Evolutionary conservation across 2,888 invertebrate genomes (phyloP).

Genomic region (Merodon equestris): DNA sequence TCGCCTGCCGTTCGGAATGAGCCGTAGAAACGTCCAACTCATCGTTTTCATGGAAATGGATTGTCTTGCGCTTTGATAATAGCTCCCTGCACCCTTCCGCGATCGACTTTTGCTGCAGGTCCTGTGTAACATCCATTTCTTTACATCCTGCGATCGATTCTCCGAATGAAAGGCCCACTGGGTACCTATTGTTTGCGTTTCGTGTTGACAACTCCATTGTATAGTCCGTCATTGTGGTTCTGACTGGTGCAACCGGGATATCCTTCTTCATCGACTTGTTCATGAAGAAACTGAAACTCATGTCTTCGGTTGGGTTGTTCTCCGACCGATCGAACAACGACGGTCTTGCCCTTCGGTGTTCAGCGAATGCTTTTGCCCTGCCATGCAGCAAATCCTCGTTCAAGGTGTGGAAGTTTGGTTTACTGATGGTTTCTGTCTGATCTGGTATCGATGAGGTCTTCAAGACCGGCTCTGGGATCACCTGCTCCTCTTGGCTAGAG

Average conservation of each 20-base stretch:
- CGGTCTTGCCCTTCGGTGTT: slow-evolving; percentile 4
- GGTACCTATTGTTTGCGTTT: slow-evolving; percentile 4
- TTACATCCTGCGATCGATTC: background rate
- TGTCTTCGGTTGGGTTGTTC: background rate
- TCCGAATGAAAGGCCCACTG: slow-evolving; percentile 2
- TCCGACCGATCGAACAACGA: slow-evolving; percentile 20
- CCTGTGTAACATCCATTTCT: too few relatives aligned
- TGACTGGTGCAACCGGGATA: background rate
- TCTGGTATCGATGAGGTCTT: too few relatives aligned
- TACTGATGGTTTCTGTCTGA: too few relatives aligned
- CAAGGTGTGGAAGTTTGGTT: slow-evolving; percentile 5
- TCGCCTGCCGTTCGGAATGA: background rate
- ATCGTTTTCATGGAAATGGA: background rate
- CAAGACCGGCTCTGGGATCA: too few relatives aligned
- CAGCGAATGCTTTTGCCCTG: background rate
- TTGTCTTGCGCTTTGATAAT: background rate
- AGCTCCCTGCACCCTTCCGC: too few relatives aligned
- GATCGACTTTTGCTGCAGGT: too few relatives aligned
- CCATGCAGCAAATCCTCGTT: slow-evolving; percentile 35
- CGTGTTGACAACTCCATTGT: slow-evolving; percentile 25
- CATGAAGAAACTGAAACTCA: slow-evolving; percentile 9
- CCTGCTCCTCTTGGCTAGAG: too few relatives aligned
- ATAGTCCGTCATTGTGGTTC: slow-evolving; percentile 19
- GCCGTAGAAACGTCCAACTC: background rate
- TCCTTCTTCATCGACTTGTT: background rate